Evolutionary conservation across 2,888 invertebrate genomes (phyloP).

Genomic region (Drosophila imparisetae): DNA sequence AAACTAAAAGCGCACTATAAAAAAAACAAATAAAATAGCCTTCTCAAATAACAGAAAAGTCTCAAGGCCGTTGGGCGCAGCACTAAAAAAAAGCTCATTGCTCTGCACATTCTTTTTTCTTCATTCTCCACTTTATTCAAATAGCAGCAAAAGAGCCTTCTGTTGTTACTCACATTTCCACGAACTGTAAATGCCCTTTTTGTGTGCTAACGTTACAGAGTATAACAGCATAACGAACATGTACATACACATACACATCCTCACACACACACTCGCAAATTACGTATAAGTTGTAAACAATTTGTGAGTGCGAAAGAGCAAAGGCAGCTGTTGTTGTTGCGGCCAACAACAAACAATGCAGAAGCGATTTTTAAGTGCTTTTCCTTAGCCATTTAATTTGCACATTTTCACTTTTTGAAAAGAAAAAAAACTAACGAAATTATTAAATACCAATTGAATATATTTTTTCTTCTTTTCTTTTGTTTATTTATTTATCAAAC

Average conservation of each 20-base stretch:
- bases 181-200: conserved; percentile 18
- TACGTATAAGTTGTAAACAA: conserved; percentile 64
- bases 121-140: conserved; percentile 3
- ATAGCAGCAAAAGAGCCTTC: conserved; percentile 8
- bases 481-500: conserved; percentile 57
- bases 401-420: conserved; percentile 55
- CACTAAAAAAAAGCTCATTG: conserved; percentile 4
- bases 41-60: neutral
- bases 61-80: neutral
- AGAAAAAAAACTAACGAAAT: conserved; percentile 12
- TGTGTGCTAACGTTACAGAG: conserved; percentile 33
- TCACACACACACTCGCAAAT: conserved; percentile 1
- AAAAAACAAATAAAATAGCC: neutral
- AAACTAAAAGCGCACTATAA: neutral
- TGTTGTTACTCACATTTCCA: conserved; percentile 21
- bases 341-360: conserved; percentile 42
- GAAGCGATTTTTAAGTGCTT: conserved; percentile 49
- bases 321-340: conserved; percentile 56
- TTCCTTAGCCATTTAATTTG: conserved; percentile 39
- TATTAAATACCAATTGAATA: conserved; percentile 43
- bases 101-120: conserved; percentile 3
- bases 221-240: conserved; percentile 23
- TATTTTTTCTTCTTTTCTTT: conserved; percentile 13
- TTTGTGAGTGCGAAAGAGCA: conserved; percentile 71
- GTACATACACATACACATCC: neutral